phyloP scores from a whole-genome alignment of 2,888 invertebrate genomes.

The Trachelus stipa region DNA sequence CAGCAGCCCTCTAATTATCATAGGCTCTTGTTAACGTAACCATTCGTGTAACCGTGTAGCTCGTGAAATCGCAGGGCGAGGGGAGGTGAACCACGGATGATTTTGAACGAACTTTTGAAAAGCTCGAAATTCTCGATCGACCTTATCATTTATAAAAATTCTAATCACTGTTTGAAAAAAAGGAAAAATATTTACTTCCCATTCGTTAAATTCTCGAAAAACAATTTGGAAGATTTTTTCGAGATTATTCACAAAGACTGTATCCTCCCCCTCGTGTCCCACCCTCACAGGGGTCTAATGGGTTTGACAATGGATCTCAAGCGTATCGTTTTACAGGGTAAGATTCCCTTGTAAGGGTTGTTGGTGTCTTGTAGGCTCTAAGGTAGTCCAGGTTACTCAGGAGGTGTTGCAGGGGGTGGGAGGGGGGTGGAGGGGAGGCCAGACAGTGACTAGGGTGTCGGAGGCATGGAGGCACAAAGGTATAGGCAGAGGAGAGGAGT shows the following conservation, averaged over 20 bases:
- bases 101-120: no score
- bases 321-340: constrained; percentile 56
- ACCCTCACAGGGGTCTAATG: constrained; percentile 32
- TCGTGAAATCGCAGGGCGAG: no score
- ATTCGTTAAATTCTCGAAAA: no score
- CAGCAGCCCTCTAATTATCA: constrained; percentile 46
- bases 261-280: no score
- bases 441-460: constrained; percentile 2
- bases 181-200: no score
- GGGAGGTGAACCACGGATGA: no score
- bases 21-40: constrained; percentile 30
- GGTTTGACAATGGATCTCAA: constrained; percentile 53
- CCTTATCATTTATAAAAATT: no score
- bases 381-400: constrained; percentile 28
- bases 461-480: constrained; percentile 14
- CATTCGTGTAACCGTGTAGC: background rate
- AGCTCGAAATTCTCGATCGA: no score
- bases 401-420: constrained; percentile 24
- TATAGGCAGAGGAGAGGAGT: constrained; percentile 9
- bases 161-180: no score
- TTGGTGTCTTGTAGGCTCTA: no score
- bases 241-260: no score
- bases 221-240: no score
- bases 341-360: constrained; percentile 29
- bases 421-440: background rate